Evolutionary conservation across 2,888 invertebrate species (phyloP).

Genomic region (Syritta pipiens): DNA sequence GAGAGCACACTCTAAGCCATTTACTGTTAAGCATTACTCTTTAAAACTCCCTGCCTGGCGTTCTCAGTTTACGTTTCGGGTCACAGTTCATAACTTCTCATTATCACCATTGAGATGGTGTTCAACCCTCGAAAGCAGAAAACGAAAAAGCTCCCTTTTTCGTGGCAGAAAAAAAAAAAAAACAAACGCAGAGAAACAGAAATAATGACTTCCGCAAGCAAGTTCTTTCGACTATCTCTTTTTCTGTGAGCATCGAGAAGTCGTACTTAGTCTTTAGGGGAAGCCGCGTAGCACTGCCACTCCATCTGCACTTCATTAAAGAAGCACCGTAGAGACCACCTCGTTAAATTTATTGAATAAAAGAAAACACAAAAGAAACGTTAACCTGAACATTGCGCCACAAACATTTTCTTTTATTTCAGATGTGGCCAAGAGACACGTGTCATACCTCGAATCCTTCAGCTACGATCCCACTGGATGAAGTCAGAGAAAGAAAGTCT

Average conservation of each 20-base stretch:
- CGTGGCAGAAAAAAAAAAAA: slow-evolving; percentile 1
- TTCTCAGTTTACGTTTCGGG: slow-evolving; percentile 14
- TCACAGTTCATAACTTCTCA: slow-evolving; percentile 67
- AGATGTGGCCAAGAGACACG: slow-evolving; percentile 98
- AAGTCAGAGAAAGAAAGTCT: slow-evolving; percentile 95
- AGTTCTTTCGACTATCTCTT: no score
- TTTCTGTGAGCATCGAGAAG: no score
- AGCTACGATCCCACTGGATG: slow-evolving; percentile 97
- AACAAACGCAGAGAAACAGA: neutral
- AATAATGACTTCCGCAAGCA: slow-evolving; percentile 59
- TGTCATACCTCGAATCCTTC: slow-evolving; percentile 97
- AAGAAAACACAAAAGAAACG: slow-evolving; percentile 1
- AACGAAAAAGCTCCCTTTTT: slow-evolving; percentile 1
- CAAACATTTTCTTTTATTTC: slow-evolving; percentile 79
- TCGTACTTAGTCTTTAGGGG: no score
- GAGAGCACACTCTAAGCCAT: neutral
- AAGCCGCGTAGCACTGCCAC: neutral
- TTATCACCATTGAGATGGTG: slow-evolving; percentile 38
- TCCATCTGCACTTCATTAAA: slow-evolving; percentile 25
- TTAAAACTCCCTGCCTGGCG: neutral
- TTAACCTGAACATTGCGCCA: no score
- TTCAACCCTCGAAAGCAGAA: neutral
- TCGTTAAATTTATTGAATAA: slow-evolving; percentile 65
- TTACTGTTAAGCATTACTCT: neutral
- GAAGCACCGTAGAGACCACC: neutral